Percentiles rank a stretch among this genome's conserved stretches.
Conservation (phyloP, 2,797 vertebrate genomes). For the Pygocentrus nattereri region DNA sequence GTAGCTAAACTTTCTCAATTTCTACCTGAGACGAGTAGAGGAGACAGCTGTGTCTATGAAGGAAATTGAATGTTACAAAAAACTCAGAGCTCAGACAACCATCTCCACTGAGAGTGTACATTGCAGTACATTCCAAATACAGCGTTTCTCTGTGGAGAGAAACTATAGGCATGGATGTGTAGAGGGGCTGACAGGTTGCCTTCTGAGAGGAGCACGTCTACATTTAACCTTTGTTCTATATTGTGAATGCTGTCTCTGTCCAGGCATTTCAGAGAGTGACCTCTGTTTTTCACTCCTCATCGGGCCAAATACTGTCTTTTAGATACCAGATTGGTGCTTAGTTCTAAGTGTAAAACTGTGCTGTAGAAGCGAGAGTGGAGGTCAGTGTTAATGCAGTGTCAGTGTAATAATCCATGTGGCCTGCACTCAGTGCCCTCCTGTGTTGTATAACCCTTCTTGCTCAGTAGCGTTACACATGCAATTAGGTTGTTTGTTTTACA, state of each 20-base stretch:
- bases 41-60: conserved; percentile 1
- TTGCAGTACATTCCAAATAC: conserved; percentile 12
- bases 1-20: neutral
- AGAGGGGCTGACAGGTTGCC: conserved; percentile 28
- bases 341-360: neutral
- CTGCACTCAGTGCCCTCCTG: conserved; percentile 41
- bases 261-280: neutral
- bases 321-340: neutral
- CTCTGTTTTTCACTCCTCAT: neutral
- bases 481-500: conserved; percentile 94
- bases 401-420: conserved; percentile 41
- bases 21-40: neutral
- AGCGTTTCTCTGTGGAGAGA: conserved; percentile 17
- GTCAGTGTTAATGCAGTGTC: conserved; percentile 40
- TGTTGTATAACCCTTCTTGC: conserved; percentile 73
- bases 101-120: conserved; percentile 29
- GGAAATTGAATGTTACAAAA: conserved; percentile 13
- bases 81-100: conserved; percentile 8
- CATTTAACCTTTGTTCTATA: neutral
- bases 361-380: conserved; percentile 9
- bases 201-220: conserved; percentile 36
- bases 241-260: neutral
- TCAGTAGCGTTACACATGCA: conserved; percentile 86
- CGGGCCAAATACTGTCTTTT: neutral
- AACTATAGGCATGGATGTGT: conserved; percentile 30